Evolutionary conservation across 92 coral and sea anemone species (phyloP), one percentile per base, ranked within the genome.

Genomic region (Actinostola sp.): DNA sequence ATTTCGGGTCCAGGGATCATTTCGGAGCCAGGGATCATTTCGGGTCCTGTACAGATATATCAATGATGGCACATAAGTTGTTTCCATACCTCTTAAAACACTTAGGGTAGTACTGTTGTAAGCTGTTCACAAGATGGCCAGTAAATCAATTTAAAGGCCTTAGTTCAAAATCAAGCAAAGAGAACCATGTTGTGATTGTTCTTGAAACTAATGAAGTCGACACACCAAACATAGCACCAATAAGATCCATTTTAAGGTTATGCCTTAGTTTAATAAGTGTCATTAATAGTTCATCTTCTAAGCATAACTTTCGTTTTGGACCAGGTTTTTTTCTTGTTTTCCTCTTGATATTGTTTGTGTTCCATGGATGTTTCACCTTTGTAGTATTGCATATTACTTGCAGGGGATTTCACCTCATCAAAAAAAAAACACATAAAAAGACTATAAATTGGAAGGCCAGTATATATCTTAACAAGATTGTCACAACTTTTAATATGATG

Each of bases 51-150:
- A n/a, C n/a, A n/a, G n/a, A n/a, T n/a, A n/a, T 66, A 69, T 84
- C 89, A 25, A 84, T 78, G 26, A 79, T 79, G 25, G 78, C 83
- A 84, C 73, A 45, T 21, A 62, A 72, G 59, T 77, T 63, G 20
- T 66, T 49, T 23, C 59, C 59, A 55, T 70, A 70, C 71, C 59
- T 63, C 65, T 67, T 36, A 45, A 84, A 84, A 68, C 70, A 43
- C 58, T 80, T 72, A 63, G 75, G 85, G 20, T 80, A 71, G 66
- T 72, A 50, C 1, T 57, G 38, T 27, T 64, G n/a, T 45, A 27
- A 63, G 57, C 27, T 83, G 68, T 21, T 84, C 76, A 29, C 41
- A 11, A 7, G 67, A 71, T 65, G 85, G 89, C 89, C 89, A 85
- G 65, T 70, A 63, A 11, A 85, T 79, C 11, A 85, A n/a, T n/a